A percentile compares a stretch with the other conserved stretches of the same genome.
Conservation (phyloP, 2,113 vertebrate genomes). For the Mungos mungo region DNA sequence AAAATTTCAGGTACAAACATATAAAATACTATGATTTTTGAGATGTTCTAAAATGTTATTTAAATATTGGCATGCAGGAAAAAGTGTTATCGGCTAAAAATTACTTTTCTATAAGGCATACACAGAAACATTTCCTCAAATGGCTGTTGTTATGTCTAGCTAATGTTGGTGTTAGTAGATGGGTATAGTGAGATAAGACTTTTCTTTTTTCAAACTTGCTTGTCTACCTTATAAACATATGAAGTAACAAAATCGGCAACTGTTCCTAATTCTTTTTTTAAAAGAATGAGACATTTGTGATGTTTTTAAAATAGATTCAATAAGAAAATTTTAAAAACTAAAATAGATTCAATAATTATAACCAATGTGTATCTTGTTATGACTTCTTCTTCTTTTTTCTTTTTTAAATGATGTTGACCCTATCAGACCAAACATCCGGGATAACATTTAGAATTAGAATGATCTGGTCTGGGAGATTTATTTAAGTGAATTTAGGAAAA, state of each 20-base stretch:
- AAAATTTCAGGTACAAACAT: not conserved
- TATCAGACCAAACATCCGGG: not conserved
- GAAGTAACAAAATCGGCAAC: not conserved
- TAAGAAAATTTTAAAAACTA: not conserved
- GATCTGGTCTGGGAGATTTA: not conserved
- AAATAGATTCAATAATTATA: not conserved
- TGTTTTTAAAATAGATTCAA: not conserved
- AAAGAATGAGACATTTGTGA: not conserved
- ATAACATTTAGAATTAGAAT: not conserved
- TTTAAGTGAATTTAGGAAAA: slow-evolving; percentile 20
- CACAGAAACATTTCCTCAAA: not conserved
- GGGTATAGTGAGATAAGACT: not conserved
- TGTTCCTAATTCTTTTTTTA: not conserved
- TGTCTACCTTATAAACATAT: not conserved
- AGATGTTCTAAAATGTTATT: not conserved
- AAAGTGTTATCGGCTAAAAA: not conserved
- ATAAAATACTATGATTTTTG: not conserved
- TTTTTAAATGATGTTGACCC: not conserved
- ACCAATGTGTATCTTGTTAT: not conserved
- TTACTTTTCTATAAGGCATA: not conserved
- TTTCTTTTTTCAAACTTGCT: not conserved
- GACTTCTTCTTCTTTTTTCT: not conserved
- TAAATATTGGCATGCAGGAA: not conserved
- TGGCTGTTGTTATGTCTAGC: not conserved
- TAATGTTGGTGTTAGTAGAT: not conserved